Evolutionary conservation across 2,113 vertebrate genomes (phyloP), one percentile per base, ranked within the genome.

Genomic region (Marmota monax): DNA sequence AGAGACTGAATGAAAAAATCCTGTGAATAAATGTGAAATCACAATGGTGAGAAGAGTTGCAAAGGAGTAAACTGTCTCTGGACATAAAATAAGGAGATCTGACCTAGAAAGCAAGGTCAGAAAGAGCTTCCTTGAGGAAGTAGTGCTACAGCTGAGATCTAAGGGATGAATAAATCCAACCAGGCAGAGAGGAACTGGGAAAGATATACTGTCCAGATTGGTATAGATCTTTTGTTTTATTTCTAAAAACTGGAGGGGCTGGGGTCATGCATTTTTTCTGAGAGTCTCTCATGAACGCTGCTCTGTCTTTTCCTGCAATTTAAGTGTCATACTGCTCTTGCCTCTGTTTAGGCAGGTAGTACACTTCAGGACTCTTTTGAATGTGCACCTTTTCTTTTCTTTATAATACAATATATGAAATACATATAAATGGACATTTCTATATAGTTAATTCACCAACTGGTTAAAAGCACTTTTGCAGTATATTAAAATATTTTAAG

Each of bases 111-210:
- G 13, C 88, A 18, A 92, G 96, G 97, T 95, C 95, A 93, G 87
- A 27, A 84, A 91, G 76, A 34, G 80, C 89, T 96, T 96, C 97
- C 97, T 94, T 12, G 39, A 94, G 96, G 97, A 97, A 97, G 92
- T 45, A 42, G 70, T 82, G 90, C 32, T 92, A 84, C 70, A 90
- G 34, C 83, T 45, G 34, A 97, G 88, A 89, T 96, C 96, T 94
- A 37, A 96, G 65, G 85, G 34, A 17, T 87, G 94, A 78, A 29
- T 45, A 92, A 83, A 83, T 78, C 82, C 37, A 89, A 61, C 48
- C 82, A 32, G 45, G 65, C 92, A 83, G 23, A 88, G 79, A 94
- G 95, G 92, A 97, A 91, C 79, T 67, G 27, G 29, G 63, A 79
- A 92, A 85, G 96, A 88, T 48, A 67, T 4, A 37, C 77, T 74